Percentiles rank a stretch among this genome's conserved stretches.
These are phyloP conservation scores for Microhierax caerulescens DNA, from an alignment of 2,797 vertebrate species.

Conservation along the genomic window DNA sequence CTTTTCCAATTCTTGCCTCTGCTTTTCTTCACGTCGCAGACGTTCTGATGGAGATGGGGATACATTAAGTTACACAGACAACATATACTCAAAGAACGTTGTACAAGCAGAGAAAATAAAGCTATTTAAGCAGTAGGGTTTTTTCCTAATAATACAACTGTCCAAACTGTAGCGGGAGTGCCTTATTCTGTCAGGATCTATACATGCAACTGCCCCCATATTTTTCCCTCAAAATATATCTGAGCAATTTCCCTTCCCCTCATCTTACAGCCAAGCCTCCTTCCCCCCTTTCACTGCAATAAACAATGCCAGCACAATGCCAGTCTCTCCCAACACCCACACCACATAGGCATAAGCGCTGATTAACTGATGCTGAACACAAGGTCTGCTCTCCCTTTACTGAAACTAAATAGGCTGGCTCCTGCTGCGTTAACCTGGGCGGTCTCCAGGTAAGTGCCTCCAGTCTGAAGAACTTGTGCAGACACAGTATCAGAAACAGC, in stretches of 20 bases:
- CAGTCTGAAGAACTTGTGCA: background rate
- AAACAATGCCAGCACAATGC: background rate
- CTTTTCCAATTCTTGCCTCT: constrained; percentile 95
- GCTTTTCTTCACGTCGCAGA: constrained; percentile 93
- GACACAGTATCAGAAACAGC: background rate
- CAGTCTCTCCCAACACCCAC: background rate
- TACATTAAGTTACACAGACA: rapidly evolving
- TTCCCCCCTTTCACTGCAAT: background rate
- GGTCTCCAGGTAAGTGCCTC: background rate
- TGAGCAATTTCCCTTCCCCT: background rate
- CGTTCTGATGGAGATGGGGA: constrained; percentile 80
- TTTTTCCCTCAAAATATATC: background rate
- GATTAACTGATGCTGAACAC: background rate
- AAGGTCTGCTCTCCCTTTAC: background rate
- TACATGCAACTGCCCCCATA: background rate
- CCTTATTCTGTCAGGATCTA: background rate
- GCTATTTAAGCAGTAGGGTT: background rate
- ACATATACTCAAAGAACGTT: background rate
- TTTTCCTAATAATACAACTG: background rate
- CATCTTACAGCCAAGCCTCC: background rate
- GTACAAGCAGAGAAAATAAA: background rate
- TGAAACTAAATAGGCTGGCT: background rate
- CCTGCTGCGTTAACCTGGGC: background rate
- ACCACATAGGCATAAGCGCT: background rate
- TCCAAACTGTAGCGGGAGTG: background rate